Conservation (phyloP, 2,888 invertebrate species). For the Lasioglossum leucozonium region DNA sequence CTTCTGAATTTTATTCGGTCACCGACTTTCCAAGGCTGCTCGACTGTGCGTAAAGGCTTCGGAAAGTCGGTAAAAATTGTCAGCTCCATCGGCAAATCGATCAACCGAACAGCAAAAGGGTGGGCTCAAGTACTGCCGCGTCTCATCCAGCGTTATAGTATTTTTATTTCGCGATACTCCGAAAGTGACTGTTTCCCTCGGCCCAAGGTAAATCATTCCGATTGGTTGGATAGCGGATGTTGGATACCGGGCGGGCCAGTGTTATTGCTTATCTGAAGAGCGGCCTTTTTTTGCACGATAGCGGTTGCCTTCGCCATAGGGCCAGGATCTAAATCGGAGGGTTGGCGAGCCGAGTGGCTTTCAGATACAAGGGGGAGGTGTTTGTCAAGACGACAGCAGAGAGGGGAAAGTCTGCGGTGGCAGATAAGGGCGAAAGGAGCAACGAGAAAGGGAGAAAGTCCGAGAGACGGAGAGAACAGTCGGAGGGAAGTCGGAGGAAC, state of each 20-base stretch:
- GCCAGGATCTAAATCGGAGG: slow-evolving; percentile 65
- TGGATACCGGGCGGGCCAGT: slow-evolving; percentile 50
- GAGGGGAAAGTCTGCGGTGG: slow-evolving; percentile 80
- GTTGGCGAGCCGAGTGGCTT: slow-evolving; percentile 74
- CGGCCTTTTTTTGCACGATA: slow-evolving; percentile 58
- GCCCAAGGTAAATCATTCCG: slow-evolving; percentile 52
- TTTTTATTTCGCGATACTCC: not conserved
- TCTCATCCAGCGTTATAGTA: slow-evolving; percentile 16
- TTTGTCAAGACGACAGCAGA: slow-evolving; percentile 75
- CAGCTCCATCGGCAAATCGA: not conserved
- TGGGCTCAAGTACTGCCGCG: not conserved
- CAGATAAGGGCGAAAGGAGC: slow-evolving; percentile 79
- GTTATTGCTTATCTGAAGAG: slow-evolving; percentile 61
- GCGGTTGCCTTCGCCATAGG: slow-evolving; percentile 51
- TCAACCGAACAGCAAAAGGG: not conserved
- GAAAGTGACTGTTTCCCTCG: not conserved
- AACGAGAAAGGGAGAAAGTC: not conserved
- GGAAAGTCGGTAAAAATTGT: not conserved
- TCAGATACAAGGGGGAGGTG: slow-evolving; percentile 79
- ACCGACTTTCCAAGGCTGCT: not conserved
- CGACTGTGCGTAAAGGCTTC: not conserved
- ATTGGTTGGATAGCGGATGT: slow-evolving; percentile 71
- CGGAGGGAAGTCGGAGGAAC: slow-evolving; percentile 59
- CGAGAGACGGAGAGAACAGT: slow-evolving; percentile 4
- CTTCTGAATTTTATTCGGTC: not conserved